Base-by-base conservation (phyloP, 2,797 vertebrate species). In the Strix occidentalis region DNA sequence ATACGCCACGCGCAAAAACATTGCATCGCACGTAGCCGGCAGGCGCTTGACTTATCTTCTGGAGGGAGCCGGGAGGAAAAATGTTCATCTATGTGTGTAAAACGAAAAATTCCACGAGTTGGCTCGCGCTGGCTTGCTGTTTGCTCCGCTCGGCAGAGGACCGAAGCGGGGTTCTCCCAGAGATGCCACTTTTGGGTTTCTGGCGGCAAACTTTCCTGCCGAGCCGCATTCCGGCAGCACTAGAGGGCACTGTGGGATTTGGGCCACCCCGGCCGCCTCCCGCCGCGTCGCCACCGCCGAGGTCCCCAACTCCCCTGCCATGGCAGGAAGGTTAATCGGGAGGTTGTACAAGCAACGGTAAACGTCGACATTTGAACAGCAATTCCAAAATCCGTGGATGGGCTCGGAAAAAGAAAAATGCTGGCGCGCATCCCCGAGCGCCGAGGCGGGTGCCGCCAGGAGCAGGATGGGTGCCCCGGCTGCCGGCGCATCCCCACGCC, bases 241-340 rank as follows among this genome's bases (percentile, higher is more conserved):
- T 99, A 99, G 99, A 99, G 98, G 99, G 99, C 99, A 98, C 98
- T 99, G 98, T 98, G 98, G 98, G 97, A 98, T 98, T 98, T 97
- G 97, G 94, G 97, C 98, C 98, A 96, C 95, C 96, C 93, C 96
- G 96, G 57, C 39, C 74, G n/a, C 53, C 6, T 21, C 57, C 87
- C 77, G 82, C 92, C 66, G 85, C 26, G 31, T 23, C 31, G 28
- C 74, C 23, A 29, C 56, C 33, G 84, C 96, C 96, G 95, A 95
- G 98, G 97, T 98, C 98, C 79, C 97, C 97, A 98, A 97, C 98
- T 97, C 93, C 83, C 61, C 37, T 37, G 86, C 82, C 74, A 57
- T 33, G 68, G 70, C 77, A 29, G 81, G 24, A 84, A 91, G 90
- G 63, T 79, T 83, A 74, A 80, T 33, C 71, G 69, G 74, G 75